A percentile compares a stretch with the other conserved stretches of the same genome.
Evolutionary conservation across 2,888 invertebrate species (phyloP).

Genomic region (Busseola fusca): DNA sequence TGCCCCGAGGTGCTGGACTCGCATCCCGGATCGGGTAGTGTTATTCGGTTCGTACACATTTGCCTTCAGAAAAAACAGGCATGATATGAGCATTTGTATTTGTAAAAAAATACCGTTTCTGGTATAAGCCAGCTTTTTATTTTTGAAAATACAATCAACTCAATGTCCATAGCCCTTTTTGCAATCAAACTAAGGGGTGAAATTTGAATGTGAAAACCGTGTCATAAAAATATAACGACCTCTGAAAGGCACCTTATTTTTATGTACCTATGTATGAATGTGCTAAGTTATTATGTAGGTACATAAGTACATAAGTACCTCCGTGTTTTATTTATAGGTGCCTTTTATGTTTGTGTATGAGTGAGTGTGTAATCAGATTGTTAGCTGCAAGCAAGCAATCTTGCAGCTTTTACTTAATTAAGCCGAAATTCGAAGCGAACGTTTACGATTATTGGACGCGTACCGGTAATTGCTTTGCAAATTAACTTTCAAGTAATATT

Average conservation of each 20-base stretch:
- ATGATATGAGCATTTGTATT: neutral
- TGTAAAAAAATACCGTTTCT: neutral
- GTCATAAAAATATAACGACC: slow-evolving; percentile 27
- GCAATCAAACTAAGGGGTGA: slow-evolving; percentile 29
- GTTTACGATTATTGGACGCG: slow-evolving; percentile 27
- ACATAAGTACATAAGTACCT: neutral
- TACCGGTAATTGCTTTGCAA: slow-evolving; percentile 28
- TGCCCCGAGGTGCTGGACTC: too few relatives aligned
- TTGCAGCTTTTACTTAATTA: slow-evolving; percentile 38
- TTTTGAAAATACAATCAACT: slow-evolving; percentile 23
- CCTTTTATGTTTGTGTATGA: neutral
- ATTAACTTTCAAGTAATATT: slow-evolving; percentile 18
- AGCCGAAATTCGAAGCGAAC: slow-evolving; percentile 20
- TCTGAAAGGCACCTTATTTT: neutral
- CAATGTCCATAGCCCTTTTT: slow-evolving; percentile 6
- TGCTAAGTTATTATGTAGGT: neutral
- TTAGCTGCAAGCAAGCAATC: slow-evolving; percentile 17
- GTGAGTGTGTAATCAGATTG: slow-evolving; percentile 22
- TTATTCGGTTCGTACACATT: neutral
- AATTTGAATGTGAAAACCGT: slow-evolving; percentile 36
- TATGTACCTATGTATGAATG: neutral
- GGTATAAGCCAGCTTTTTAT: neutral
- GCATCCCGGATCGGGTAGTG: neutral
- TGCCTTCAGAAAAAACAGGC: too few relatives aligned
- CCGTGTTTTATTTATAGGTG: neutral